Conservation (phyloP, 2,797 vertebrate genomes). For the Mus caroli region DNA sequence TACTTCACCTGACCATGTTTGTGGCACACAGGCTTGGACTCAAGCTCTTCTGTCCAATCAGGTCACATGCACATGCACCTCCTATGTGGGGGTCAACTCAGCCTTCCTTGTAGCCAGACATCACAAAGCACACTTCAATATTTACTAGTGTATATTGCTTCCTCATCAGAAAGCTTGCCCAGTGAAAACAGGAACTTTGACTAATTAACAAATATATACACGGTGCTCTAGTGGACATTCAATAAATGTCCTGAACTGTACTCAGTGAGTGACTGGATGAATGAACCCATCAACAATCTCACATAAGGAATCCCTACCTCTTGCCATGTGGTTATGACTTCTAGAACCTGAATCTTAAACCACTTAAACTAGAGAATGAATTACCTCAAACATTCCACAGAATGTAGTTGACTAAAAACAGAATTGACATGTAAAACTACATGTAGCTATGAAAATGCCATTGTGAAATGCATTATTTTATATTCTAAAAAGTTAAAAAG, state of each 20-base stretch:
- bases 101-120: neutral
- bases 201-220: neutral
- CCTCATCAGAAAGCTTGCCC: neutral
- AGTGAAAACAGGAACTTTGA: neutral
- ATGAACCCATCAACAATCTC: neutral
- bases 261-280: neutral
- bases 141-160: neutral
- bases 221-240: neutral
- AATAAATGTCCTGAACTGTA: neutral
- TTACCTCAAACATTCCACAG: constrained; percentile 4
- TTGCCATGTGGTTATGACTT: neutral
- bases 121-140: neutral
- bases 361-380: constrained; percentile 2
- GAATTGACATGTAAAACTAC: neutral
- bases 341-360: neutral
- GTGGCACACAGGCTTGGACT: neutral
- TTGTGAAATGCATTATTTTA: neutral
- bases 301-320: constrained; percentile 8
- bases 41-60: neutral
- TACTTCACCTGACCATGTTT: neutral
- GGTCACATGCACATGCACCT: neutral
- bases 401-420: constrained; percentile 28
- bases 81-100: neutral
- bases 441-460: neutral
- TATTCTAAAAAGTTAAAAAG: neutral